These are phyloP conservation scores for Trissonchulus latispiculum DNA, from an alignment of 2,888 invertebrate species.

Conservation along the genomic window DNA sequence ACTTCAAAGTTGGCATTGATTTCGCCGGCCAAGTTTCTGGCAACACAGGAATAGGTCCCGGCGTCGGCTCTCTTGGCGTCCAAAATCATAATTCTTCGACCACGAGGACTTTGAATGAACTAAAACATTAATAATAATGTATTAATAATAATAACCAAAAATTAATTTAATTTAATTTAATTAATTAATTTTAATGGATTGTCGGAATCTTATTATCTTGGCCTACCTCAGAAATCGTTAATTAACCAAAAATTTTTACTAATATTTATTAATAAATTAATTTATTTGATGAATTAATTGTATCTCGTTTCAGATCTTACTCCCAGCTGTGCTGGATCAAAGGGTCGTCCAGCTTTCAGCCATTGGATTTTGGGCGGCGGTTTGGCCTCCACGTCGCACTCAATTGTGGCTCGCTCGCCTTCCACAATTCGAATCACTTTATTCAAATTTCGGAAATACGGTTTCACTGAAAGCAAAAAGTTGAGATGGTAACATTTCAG, in stretches of 20 bases:
- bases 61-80: slow-evolving; percentile 47
- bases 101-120: slow-evolving; percentile 38
- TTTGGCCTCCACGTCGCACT: slow-evolving; percentile 43
- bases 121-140: too few relatives aligned
- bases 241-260: too few relatives aligned
- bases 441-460: slow-evolving; percentile 26
- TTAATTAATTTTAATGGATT: too few relatives aligned
- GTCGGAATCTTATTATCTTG: too few relatives aligned
- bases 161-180: too few relatives aligned
- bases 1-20: slow-evolving; percentile 53
- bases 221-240: too few relatives aligned
- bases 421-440: slow-evolving; percentile 34
- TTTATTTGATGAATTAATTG: too few relatives aligned
- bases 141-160: too few relatives aligned
- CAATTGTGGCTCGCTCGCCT: slow-evolving; percentile 37
- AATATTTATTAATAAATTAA: too few relatives aligned
- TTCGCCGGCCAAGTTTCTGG: slow-evolving; percentile 57
- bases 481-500: too few relatives aligned
- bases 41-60: slow-evolving; percentile 57
- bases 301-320: neutral
- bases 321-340: slow-evolving; percentile 22
- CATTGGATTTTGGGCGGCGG: slow-evolving; percentile 48
- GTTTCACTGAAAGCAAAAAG: slow-evolving; percentile 28
- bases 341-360: slow-evolving; percentile 51
- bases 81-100: slow-evolving; percentile 40